A percentile compares a stretch with the other conserved stretches of the same genome.
Evolutionary conservation across 2,888 invertebrate species (phyloP).

Genomic region (Epinotia brunnichana): DNA sequence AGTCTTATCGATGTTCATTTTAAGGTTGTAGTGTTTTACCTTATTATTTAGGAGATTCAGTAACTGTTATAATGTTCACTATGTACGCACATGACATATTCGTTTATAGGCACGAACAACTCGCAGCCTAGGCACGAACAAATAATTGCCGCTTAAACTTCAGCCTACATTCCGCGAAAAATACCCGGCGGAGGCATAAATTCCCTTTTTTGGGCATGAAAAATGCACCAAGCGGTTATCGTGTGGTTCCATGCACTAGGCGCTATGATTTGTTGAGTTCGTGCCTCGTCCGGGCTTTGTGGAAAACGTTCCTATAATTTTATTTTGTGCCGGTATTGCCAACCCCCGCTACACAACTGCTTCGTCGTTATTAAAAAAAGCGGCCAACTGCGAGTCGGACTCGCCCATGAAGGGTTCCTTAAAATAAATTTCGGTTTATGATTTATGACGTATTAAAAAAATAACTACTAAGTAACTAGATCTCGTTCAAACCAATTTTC

Average conservation of each 20-base stretch:
- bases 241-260: conserved; percentile 25
- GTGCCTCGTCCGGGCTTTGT: conserved; percentile 10
- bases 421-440: no score
- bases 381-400: no score
- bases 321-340: background rate
- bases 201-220: conserved; percentile 35
- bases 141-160: conserved; percentile 53
- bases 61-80: no score
- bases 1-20: no score
- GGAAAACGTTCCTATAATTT: conserved; percentile 6
- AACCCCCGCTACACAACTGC: background rate
- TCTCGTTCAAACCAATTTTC: no score
- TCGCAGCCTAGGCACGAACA: conserved; percentile 10
- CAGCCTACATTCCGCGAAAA: conserved; percentile 35
- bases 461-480: no score
- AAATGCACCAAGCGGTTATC: conserved; percentile 39
- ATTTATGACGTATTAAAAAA: no score
- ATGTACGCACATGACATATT: background rate
- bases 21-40: no score
- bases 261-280: conserved; percentile 38
- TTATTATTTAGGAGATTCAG: no score
- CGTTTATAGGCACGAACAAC: background rate
- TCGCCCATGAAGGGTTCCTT: no score
- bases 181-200: conserved; percentile 23
- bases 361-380: background rate